Percentiles rank a stretch among this genome's conserved stretches.
phyloP scores from a whole-genome alignment of 2,113 vertebrate species.

The Pitta sordida region DNA sequence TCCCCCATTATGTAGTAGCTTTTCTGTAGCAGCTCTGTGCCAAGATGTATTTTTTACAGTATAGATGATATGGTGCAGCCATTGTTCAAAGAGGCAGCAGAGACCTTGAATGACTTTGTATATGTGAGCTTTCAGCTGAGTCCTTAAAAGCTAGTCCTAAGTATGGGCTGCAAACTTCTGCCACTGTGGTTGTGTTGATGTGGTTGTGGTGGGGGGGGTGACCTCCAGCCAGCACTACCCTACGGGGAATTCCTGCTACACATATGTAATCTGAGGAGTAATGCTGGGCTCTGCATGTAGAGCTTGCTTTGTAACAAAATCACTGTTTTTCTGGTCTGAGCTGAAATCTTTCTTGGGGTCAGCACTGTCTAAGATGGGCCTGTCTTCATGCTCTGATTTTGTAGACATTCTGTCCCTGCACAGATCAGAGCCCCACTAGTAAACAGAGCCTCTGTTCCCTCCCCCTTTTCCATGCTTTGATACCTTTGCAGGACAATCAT shows the following conservation, averaged over 20 bases:
- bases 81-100: not conserved
- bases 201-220: not conserved
- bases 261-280: not conserved
- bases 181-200: not conserved
- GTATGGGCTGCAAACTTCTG: not conserved
- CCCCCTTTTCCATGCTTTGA: not conserved
- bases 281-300: not conserved
- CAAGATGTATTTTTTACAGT: not conserved
- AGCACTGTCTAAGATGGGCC: not conserved
- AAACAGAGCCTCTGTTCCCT: not conserved
- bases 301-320: not conserved
- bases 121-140: not conserved
- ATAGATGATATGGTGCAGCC: not conserved
- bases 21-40: not conserved
- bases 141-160: not conserved
- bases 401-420: not conserved
- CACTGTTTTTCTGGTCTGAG: not conserved
- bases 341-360: not conserved
- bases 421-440: not conserved
- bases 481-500: conserved; percentile 30
- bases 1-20: not conserved
- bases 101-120: not conserved
- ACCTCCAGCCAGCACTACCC: not conserved
- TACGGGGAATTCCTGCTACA: not conserved
- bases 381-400: not conserved